phyloP scores from a whole-genome alignment of 2,797 vertebrate species.

The Sebastolobus alascanus region DNA sequence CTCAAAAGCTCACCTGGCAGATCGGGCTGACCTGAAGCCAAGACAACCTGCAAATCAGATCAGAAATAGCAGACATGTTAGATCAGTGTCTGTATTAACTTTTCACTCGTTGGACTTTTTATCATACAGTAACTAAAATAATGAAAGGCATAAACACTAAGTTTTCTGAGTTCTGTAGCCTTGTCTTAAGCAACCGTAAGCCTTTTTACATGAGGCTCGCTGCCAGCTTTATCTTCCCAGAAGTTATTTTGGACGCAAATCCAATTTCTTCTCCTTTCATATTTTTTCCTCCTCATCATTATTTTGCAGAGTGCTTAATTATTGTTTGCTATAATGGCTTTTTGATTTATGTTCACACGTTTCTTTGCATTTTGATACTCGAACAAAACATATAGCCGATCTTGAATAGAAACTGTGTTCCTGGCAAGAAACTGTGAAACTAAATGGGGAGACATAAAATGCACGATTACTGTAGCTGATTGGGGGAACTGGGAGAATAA shows the following conservation, averaged over 20 bases:
- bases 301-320: slow-evolving; percentile 14
- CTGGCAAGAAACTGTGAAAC: slow-evolving; percentile 12
- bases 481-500: slow-evolving; percentile 14
- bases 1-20: slow-evolving; percentile 3
- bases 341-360: slow-evolving; percentile 23
- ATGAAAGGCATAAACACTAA: not conserved
- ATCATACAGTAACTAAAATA: slow-evolving; percentile 9
- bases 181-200: slow-evolving; percentile 29
- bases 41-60: not conserved
- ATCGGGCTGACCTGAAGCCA: not conserved
- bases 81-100: slow-evolving; percentile 17
- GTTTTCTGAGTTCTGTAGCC: slow-evolving; percentile 24
- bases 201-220: slow-evolving; percentile 28
- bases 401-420: slow-evolving; percentile 14
- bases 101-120: slow-evolving; percentile 1
- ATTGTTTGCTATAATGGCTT: slow-evolving; percentile 10
- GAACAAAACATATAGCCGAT: not conserved
- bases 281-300: slow-evolving; percentile 17
- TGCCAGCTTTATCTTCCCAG: slow-evolving; percentile 9
- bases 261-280: slow-evolving; percentile 34
- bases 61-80: not conserved
- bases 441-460: slow-evolving; percentile 16
- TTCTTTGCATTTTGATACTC: slow-evolving; percentile 19
- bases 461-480: slow-evolving; percentile 3
- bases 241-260: slow-evolving; percentile 37